Evolutionary conservation across 2,888 invertebrate genomes (phyloP).

Genomic region (Prenolepis imparis): DNA sequence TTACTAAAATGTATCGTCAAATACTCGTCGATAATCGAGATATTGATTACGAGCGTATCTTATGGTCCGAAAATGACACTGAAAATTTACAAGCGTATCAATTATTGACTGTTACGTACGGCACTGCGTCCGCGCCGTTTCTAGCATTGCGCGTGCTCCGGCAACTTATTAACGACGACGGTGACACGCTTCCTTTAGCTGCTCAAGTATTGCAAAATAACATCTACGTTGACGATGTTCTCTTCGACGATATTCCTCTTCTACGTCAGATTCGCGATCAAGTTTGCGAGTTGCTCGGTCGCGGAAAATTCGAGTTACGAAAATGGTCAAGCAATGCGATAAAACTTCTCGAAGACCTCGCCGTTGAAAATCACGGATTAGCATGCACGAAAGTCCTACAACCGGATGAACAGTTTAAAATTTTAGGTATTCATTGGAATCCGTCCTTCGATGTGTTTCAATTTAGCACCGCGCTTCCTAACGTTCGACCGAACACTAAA

Average conservation of each 20-base stretch:
- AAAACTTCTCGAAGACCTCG: slow-evolving; percentile 25
- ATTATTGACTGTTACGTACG: no score
- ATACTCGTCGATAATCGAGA: no score
- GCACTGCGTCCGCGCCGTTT: no score
- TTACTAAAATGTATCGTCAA: no score
- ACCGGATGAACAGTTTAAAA: slow-evolving; percentile 5
- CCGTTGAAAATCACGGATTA: slow-evolving; percentile 38
- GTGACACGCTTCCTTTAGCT: slow-evolving; percentile 22
- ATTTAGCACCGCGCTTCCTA: no score
- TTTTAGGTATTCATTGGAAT: slow-evolving; percentile 46
- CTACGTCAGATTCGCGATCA: slow-evolving; percentile 29
- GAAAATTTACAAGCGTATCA: no score
- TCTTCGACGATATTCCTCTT: slow-evolving; percentile 14
- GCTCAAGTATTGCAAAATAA: slow-evolving; percentile 14
- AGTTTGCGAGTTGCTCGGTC: slow-evolving; percentile 17
- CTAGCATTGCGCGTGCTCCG: no score
- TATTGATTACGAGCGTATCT: no score
- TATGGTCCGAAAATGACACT: no score
- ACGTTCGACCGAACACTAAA: no score
- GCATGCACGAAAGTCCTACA: neutral
- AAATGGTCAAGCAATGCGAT: slow-evolving; percentile 62
- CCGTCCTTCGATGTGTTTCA: neutral
- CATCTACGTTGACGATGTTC: slow-evolving; percentile 51
- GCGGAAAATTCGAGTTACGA: slow-evolving; percentile 44
- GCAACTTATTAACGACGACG: slow-evolving; percentile 62